Base-by-base conservation (phyloP, 2,888 invertebrate genomes). In the Tineola bisselliella region DNA sequence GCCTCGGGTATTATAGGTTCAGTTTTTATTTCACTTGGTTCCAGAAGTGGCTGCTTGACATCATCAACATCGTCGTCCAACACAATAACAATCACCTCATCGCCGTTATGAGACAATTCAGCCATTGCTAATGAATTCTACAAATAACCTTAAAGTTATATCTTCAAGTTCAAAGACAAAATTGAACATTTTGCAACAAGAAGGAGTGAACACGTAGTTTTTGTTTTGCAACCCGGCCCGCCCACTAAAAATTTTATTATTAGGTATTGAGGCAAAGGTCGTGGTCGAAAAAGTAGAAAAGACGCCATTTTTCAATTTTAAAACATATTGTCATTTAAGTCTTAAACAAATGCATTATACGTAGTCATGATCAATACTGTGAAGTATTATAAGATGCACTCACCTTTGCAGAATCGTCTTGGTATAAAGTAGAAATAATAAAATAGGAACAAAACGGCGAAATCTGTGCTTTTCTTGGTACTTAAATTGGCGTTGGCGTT, bases 31-130 rank as follows among this genome's bases (percentile, higher is more conserved):
- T 25, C 10, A 54, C 54, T 38, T 1, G 38, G 38, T 6, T 10
- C 10, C 5, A 38, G 5, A 10, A 38, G 38, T n/a, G 5, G 31
- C 31, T 38, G 38, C 10, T 65, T 12, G 69, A 62, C 11, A 74
- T 63, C 54, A 19, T 62, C 48, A 18, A 69, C 68, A n/a, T 65
- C 62, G 12, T 69, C 65, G 18, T 70, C 68, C 8, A 72, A 64
- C 4, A 72, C 66, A 61, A 73, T 66, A 58, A 73, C 65, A 64
- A 73, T 63, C 63, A 70, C 63, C 61, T 72, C 71, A 13, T 72
- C 70, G 31, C 68, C 70, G 69, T 69, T 17, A 8, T 64, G n/a
- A 6, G n/a, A 3, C 38, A 10, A 48, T 48, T 25, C 15, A 10
- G 2, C 52, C 13, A 52, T 17, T 52, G 13, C 52, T 52, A 52